These are phyloP conservation scores for Lathronympha strigana DNA, from an alignment of 2,888 invertebrate species.

Conservation along the genomic window DNA sequence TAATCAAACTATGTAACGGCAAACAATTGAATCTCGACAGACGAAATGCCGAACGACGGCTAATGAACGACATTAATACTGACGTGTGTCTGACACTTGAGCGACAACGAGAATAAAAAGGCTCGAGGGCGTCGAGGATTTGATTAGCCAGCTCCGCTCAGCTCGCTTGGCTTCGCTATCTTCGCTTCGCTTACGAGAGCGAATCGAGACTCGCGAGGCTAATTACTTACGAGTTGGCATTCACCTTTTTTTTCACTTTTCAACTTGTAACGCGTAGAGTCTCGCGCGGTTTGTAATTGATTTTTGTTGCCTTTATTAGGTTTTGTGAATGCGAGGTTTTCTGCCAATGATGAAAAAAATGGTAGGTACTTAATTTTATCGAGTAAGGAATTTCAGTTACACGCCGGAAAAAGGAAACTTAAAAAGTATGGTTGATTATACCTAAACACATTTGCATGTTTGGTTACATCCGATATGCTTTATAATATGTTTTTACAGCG, in stretches of 20 bases:
- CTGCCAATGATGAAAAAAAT: background rate
- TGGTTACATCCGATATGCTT: no score
- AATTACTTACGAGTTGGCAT: slow-evolving; percentile 83
- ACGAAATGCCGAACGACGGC: slow-evolving; percentile 17
- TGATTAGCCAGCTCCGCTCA: slow-evolving; percentile 83
- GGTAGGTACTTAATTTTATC: background rate
- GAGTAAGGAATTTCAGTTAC: background rate
- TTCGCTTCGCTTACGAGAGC: slow-evolving; percentile 80
- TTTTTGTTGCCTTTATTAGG: slow-evolving; percentile 19
- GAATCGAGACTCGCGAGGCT: slow-evolving; percentile 82
- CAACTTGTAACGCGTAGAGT: slow-evolving; percentile 64
- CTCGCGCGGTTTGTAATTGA: slow-evolving; percentile 37
- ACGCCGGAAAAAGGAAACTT: background rate
- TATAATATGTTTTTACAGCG: no score
- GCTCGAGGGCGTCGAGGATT: slow-evolving; percentile 80
- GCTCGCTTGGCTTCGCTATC: slow-evolving; percentile 73
- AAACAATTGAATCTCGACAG: slow-evolving; percentile 22
- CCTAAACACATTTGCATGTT: background rate
- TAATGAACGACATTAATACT: slow-evolving; percentile 34
- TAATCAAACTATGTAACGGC: slow-evolving; percentile 22
- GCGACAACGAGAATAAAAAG: slow-evolving; percentile 80
- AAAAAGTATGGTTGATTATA: background rate
- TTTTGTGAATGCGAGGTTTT: background rate
- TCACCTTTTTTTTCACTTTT: slow-evolving; percentile 77
- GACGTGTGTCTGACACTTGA: slow-evolving; percentile 67